These are phyloP conservation scores for Strongylocentrotus purpuratus DNA, from an alignment of 35 echinoderm and acorn worm species.

Conservation along the genomic window DNA sequence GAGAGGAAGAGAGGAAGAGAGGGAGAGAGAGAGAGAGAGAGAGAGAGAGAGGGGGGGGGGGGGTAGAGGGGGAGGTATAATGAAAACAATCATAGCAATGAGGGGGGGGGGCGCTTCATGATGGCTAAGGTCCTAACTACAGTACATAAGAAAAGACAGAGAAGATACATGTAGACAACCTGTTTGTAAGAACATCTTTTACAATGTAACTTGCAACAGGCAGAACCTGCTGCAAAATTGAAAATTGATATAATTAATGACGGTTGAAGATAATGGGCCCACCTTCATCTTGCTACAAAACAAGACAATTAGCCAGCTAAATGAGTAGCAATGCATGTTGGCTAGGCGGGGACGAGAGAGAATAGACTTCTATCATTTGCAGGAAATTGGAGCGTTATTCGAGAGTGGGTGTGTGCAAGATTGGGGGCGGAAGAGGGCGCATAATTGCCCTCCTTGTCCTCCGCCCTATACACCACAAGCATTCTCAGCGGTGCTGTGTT, in stretches of 20 bases:
- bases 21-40: too few relatives aligned
- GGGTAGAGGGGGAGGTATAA: too few relatives aligned
- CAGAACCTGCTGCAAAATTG: not conserved
- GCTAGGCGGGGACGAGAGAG: not conserved
- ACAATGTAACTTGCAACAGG: not conserved
- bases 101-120: not conserved
- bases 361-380: not conserved
- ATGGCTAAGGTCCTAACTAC: not conserved
- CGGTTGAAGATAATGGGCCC: not conserved
- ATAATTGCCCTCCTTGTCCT: slow-evolving; percentile 2
- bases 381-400: slow-evolving; percentile 19
- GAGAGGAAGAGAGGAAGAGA: too few relatives aligned
- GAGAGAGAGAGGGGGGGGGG: too few relatives aligned
- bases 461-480: not conserved
- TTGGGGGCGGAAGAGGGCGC: not conserved
- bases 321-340: not conserved
- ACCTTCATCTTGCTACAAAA: not conserved
- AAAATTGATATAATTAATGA: not conserved
- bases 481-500: not conserved
- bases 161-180: not conserved
- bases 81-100: not conserved
- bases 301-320: not conserved
- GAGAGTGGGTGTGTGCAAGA: not conserved
- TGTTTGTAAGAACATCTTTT: not conserved
- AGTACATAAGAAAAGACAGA: too few relatives aligned